Evolutionary conservation across 2,113 vertebrate genomes (phyloP).

Genomic region (Corvus cornix): DNA sequence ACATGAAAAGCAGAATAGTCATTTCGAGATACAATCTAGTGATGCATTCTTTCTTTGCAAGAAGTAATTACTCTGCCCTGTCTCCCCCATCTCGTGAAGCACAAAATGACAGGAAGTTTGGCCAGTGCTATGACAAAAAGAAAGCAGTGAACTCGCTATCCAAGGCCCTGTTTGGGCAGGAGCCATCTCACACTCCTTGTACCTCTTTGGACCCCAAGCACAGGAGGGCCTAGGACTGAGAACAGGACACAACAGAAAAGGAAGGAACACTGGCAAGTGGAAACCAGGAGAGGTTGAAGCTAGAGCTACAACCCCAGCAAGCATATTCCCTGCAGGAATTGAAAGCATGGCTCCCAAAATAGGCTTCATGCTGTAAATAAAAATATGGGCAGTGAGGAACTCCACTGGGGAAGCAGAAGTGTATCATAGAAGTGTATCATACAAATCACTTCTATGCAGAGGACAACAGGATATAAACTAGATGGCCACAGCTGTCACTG

Average conservation of each 20-base stretch:
- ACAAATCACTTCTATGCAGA: not conserved
- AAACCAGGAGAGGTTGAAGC: not conserved
- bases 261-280: not conserved
- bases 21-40: not conserved
- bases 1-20: not conserved
- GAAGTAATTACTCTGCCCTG: not conserved
- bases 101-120: not conserved
- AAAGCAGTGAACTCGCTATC: not conserved
- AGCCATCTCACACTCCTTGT: not conserved
- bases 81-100: not conserved
- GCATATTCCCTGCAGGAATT: not conserved
- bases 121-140: not conserved
- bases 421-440: rapidly evolving
- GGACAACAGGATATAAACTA: not conserved
- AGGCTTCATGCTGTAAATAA: not conserved
- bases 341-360: not conserved
- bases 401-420: not conserved
- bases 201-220: not conserved
- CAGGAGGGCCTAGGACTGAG: not conserved
- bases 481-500: not conserved
- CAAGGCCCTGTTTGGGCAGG: not conserved
- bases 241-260: not conserved
- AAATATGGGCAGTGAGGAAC: not conserved
- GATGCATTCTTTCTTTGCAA: not conserved
- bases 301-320: not conserved